Evolutionary conservation across 1,140 invertebrate species (phyloP), one percentile per base, ranked within the genome.

Genomic region (Trissolcus basalis): DNA sequence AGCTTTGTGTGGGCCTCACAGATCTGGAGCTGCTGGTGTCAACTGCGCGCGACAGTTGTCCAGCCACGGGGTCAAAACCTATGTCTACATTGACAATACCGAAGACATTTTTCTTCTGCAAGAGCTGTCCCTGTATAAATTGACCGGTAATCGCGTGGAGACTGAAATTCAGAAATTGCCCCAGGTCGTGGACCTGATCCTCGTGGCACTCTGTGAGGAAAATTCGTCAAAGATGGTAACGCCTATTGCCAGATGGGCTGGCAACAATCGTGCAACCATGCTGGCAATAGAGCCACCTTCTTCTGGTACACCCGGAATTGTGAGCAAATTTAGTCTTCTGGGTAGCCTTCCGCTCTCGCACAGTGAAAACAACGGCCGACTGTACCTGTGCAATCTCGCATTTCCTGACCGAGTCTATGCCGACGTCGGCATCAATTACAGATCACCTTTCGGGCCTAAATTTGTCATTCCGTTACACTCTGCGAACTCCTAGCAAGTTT

Each of bases 301-400:
- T 1, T 86, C 89, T 51, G 92, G 92, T 27, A 93, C 92, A 51
- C 90, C 90, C 15, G 91, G 91, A 67, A 89, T 95, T 59, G 79
- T 89, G 27, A 90, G 93, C 47, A 96, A 96, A 88, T 95, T 93
- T 83, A 92, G 93, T 53, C 87, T 97, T 58, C 82, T 93, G 61
- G 93, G 93, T 49, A 92, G 91, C 41, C 88, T 97, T 83, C 96
- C 96, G 45, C 87, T 95, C 9, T 91, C 92, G 71, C 92, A 93
- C 83, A 90, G 90, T 54, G 83, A 89, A 53, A 90, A 90, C 54
- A 93, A 93, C 86, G 95, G 95, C 43, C 93, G 94, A 88, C 88
- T 96, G 60, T 96, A 96, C 88, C 90, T 97, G 56, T 96, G 94
- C 85, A 96, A 97, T 89, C 89, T 97, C 77, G 94, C 93, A 60